phyloP scores from a whole-genome alignment of 2,888 invertebrate species.

The Andrena chrysosceles region DNA sequence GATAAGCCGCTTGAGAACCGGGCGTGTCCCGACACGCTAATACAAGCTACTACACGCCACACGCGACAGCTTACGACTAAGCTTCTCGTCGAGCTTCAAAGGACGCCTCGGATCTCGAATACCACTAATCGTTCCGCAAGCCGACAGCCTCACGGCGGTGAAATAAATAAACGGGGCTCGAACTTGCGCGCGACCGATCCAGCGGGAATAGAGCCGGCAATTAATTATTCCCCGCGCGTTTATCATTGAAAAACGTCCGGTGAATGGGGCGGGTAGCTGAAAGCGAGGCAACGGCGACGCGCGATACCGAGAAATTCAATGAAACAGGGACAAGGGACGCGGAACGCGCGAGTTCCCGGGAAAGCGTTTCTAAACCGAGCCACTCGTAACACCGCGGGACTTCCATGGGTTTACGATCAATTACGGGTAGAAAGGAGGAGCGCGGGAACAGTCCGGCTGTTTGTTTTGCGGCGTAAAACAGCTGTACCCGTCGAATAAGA shows the following conservation, averaged over 20 bases:
- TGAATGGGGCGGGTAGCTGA: slow-evolving; percentile 10
- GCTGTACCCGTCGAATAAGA: slow-evolving; percentile 44
- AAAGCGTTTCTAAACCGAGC: slow-evolving; percentile 61
- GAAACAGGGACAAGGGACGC: slow-evolving; percentile 35
- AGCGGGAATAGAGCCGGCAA: not conserved
- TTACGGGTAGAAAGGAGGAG: slow-evolving; percentile 44
- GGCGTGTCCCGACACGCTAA: not conserved
- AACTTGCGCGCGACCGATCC: slow-evolving; percentile 12
- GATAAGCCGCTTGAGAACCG: not conserved
- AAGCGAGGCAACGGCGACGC: slow-evolving; percentile 20
- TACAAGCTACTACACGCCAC: not conserved
- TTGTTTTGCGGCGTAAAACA: slow-evolving; percentile 56
- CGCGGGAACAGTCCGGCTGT: slow-evolving; percentile 43
- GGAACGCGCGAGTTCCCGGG: slow-evolving; percentile 35
- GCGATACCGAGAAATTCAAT: slow-evolving; percentile 54
- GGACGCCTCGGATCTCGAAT: not conserved
- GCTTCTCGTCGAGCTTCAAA: not conserved
- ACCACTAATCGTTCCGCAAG: not conserved
- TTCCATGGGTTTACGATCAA: slow-evolving; percentile 66
- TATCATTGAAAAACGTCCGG: slow-evolving; percentile 23
- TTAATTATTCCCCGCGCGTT: slow-evolving; percentile 16
- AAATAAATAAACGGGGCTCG: not conserved
- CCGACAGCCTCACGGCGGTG: not conserved
- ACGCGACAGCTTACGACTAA: not conserved
- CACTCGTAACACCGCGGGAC: slow-evolving; percentile 62